A percentile compares a stretch with the other conserved stretches of the same genome.
phyloP scores from a whole-genome alignment of 1,140 invertebrate genomes.

The Drosophila subobscura region DNA sequence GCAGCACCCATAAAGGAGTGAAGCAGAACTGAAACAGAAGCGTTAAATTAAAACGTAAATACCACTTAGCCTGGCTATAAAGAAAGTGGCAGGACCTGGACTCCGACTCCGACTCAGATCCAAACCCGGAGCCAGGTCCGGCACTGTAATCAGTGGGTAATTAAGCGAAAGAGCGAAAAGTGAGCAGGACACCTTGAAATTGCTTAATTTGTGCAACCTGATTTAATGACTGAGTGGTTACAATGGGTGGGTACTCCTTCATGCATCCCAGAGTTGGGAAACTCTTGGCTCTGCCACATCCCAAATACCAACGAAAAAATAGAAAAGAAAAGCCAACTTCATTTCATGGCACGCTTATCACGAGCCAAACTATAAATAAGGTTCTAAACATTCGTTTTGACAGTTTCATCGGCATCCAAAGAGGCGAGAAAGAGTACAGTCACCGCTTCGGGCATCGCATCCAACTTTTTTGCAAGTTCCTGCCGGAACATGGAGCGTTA shows the following conservation, averaged over 20 bases:
- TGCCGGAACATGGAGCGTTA: conserved; percentile 9
- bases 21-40: conserved; percentile 47
- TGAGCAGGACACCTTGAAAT: conserved; percentile 63
- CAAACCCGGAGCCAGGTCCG: conserved; percentile 10
- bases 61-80: conserved; percentile 76
- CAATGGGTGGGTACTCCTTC: not conserved
- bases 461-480: conserved; percentile 41
- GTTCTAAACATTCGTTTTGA: conserved; percentile 78
- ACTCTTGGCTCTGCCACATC: conserved; percentile 1
- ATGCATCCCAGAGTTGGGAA: no score
- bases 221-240: conserved; percentile 57
- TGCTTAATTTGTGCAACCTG: conserved; percentile 69
- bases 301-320: not conserved
- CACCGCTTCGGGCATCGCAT: conserved; percentile 33
- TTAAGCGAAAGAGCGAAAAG: conserved; percentile 63
- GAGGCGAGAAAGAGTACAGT: conserved; percentile 16
- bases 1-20: not conserved
- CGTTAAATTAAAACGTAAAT: conserved; percentile 82
- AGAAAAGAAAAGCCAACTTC: conserved; percentile 30
- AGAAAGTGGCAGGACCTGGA: conserved; percentile 55
- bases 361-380: conserved; percentile 73
- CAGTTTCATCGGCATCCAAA: conserved; percentile 65
- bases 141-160: conserved; percentile 75
- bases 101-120: not conserved
- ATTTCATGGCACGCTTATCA: conserved; percentile 70